A percentile compares a stretch with the other conserved stretches of the same genome.
Conservation (phyloP, 2,113 vertebrate species). For the Macaca fascicularis region T2T-MFA8v1.1 NC_088389.1:52613001-52613500, state of each 20-base stretch:
- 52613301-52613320: slow-evolving; percentile 1
- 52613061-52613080: slow-evolving; percentile 6
- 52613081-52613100: neutral
- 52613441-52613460: slow-evolving; percentile 12
- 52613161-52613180: neutral
- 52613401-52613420: slow-evolving; percentile 39
- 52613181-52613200: neutral
- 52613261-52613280: neutral
- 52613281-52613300: slow-evolving; percentile 20
- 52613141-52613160: neutral
- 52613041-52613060: neutral
- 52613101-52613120: neutral
- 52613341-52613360: slow-evolving; percentile 65
- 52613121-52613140: neutral
- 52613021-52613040: slow-evolving; percentile 26
- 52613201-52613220: neutral
- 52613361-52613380: slow-evolving; percentile 68
- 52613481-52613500: slow-evolving; percentile 26
- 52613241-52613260: neutral
- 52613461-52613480: slow-evolving; percentile 43
- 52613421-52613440: neutral
- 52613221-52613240: neutral
- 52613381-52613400: slow-evolving; percentile 65
- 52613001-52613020: slow-evolving; percentile 36
- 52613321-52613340: slow-evolving; percentile 2